phyloP scores from a whole-genome alignment of 2,113 vertebrate genomes.

The Chlamydotis undulata region DNA sequence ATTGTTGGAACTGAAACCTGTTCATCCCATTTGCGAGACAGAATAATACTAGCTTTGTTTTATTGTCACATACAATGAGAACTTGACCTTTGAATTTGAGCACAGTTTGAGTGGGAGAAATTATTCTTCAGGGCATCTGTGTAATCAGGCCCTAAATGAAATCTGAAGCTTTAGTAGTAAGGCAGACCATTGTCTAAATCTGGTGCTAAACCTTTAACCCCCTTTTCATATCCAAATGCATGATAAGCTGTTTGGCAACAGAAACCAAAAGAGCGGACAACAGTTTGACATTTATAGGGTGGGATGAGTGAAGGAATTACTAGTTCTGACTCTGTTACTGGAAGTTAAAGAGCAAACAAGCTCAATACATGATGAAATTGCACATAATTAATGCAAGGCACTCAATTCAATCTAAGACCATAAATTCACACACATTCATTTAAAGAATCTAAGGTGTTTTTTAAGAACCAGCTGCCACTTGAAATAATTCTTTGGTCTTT shows the following conservation, averaged over 20 bases:
- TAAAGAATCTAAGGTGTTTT: neutral
- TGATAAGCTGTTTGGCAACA: neutral
- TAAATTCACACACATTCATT: neutral
- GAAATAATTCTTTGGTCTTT: neutral
- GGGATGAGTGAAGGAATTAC: neutral
- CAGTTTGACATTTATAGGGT: neutral
- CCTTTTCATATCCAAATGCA: neutral
- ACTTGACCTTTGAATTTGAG: conserved; percentile 8
- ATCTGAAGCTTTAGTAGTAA: neutral
- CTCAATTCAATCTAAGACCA: neutral
- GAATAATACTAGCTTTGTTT: conserved; percentile 13
- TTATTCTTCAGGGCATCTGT: neutral
- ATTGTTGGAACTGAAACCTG: neutral
- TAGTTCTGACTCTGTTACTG: neutral
- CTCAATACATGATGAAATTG: neutral
- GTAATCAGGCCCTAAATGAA: conserved; percentile 5
- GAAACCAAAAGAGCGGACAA: neutral
- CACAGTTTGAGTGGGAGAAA: neutral
- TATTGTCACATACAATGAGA: neutral
- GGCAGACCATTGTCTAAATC: neutral
- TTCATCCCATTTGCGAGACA: neutral
- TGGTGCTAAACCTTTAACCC: neutral
- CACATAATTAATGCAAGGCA: neutral
- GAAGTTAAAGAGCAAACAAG: neutral
- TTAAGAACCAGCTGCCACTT: neutral